Percentiles rank a stretch among this genome's conserved stretches.
These are phyloP conservation scores for Pheosia gnoma DNA, from an alignment of 2,888 invertebrate species.

Conservation along the genomic window DNA sequence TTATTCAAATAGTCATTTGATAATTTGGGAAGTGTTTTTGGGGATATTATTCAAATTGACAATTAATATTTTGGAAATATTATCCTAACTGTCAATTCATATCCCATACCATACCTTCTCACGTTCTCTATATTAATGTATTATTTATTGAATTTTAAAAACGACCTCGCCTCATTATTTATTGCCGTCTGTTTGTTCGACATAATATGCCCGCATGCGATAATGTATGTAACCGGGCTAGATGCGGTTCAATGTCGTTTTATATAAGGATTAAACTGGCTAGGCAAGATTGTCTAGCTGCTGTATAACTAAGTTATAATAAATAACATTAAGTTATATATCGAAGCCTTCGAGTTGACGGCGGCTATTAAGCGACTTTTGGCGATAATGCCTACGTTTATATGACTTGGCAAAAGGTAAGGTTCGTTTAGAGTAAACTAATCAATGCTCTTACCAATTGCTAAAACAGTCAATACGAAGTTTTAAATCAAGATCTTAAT, in stretches of 20 bases:
- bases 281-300: constrained; percentile 6
- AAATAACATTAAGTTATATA: constrained; percentile 2
- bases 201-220: constrained; percentile 1
- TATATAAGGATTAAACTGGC: not conserved
- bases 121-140: too few species aligned
- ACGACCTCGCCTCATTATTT: too few species aligned
- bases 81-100: not conserved
- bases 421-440: too few species aligned
- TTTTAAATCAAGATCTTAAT: too few species aligned
- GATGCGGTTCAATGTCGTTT: constrained; percentile 1
- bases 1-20: not conserved
- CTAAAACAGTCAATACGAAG: too few species aligned
- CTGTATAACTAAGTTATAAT: constrained; percentile 2
- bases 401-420: not conserved
- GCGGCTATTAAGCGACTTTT: not conserved
- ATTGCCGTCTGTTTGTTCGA: not conserved
- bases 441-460: too few species aligned
- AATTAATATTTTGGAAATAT: not conserved
- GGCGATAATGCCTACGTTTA: not conserved
- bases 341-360: not conserved
- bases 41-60: not conserved
- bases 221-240: constrained; percentile 3
- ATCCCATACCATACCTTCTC: too few species aligned
- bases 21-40: not conserved
- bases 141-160: too few species aligned